phyloP scores from a whole-genome alignment of 2,797 vertebrate species.

The Coregonus suidteri region DNA sequence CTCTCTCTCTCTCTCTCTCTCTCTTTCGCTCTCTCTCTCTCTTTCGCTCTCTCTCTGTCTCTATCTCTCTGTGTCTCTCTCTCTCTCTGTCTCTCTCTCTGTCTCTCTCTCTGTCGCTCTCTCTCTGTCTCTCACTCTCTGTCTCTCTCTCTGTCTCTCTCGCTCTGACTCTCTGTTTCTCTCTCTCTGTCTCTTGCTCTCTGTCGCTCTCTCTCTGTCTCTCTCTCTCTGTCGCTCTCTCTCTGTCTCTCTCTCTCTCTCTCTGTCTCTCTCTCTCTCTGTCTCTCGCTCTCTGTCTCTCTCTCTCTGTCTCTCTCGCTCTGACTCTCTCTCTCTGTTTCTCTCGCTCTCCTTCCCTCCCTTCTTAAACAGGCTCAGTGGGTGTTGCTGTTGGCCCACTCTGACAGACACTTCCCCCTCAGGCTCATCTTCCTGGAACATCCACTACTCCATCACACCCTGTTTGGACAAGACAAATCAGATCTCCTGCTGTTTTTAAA shows the following conservation, averaged over 20 bases:
- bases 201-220: background rate
- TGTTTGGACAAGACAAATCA: conserved; percentile 49
- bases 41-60: background rate
- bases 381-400: conserved; percentile 43
- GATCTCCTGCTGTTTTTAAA: conserved; percentile 31
- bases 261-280: conserved; percentile 11
- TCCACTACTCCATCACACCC: conserved; percentile 32
- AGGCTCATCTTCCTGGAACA: conserved; percentile 38
- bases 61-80: conserved; percentile 7
- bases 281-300: conserved; percentile 1
- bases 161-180: conserved; percentile 11
- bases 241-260: background rate
- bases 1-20: conserved; percentile 7
- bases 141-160: background rate
- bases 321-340: conserved; percentile 14
- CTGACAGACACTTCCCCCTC: conserved; percentile 43
- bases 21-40: background rate
- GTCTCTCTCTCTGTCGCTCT: background rate
- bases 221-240: background rate
- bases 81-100: background rate
- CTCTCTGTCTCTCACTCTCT: background rate
- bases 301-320: background rate
- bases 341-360: conserved; percentile 24
- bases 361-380: conserved; percentile 33
- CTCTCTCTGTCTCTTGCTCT: background rate